Evolutionary conservation across 2,888 invertebrate species (phyloP), one percentile per base, ranked within the genome.

Genomic region (Alloscopus bannaensis): DNA sequence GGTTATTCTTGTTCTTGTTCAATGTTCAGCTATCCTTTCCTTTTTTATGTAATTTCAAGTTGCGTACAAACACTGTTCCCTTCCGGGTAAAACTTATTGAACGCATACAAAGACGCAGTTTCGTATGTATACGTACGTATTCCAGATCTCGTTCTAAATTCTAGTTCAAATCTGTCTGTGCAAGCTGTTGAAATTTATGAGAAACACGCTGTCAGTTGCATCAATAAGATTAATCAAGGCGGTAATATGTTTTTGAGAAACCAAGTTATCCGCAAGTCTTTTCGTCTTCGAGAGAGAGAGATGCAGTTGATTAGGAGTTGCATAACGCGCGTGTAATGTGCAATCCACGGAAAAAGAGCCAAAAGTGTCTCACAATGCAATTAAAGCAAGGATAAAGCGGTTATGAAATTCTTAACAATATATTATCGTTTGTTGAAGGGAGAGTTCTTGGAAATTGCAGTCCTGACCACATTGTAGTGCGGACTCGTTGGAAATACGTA

Each of bases 161-260:
- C 11, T 47, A 13, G 47, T n/a, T 3, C 47, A 47, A 47, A 13
- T 18, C 4, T 47, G 8, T 47, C n/a, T 6, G 18, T n/a, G 11
- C 47, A n/a, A n/a, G 18, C n/a, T n/a, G 45, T 45, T 45, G 13
- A 36, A 16, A 60, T 60, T 60, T 36, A 60, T 36, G 40, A 20
- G n/a, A 60, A 60, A n/a, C 4, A 24, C 20, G 40, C 36, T 60
- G 60, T 40, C 40, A 60, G 13, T 60, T 60, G 40, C 24, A 24
- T 36, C 31, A 60, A 36, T 36, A 52, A 47, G 6, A 13, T 47
- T 47, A 47, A 47, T 47, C 47, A 47, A 13, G 36, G 13, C 13
- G 13, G 13, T 36, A 36, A 36, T 36, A 36, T 8, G 13, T 36
- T 6, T 36, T 8, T 36, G 36, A 8, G 13, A 13, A 36, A 8